These are phyloP conservation scores for Heliothis subflexa DNA, from an alignment of 1,140 invertebrate genomes.

Conservation along the genomic window DNA sequence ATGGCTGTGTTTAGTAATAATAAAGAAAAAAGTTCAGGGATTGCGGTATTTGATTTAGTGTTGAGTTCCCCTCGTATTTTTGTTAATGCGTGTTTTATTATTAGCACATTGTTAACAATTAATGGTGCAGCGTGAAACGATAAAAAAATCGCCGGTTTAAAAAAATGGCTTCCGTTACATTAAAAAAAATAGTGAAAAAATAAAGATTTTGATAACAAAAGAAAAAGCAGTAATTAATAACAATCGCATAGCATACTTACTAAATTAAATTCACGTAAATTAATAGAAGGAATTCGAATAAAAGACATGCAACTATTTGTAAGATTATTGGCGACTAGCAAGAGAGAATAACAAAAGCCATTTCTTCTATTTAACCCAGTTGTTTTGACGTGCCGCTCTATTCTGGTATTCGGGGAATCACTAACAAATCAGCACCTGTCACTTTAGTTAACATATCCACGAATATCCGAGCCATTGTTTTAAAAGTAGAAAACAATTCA, in stretches of 20 bases:
- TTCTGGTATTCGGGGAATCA: conserved; percentile 68
- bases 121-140: neutral
- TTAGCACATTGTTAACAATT: conserved; percentile 35
- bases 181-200: neutral
- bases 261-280: conserved; percentile 57
- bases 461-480: conserved; percentile 72
- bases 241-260: conserved; percentile 15
- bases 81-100: conserved; percentile 39
- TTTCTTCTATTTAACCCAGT: conserved; percentile 53
- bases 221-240: neutral
- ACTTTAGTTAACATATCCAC: conserved; percentile 64
- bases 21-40: conserved; percentile 41
- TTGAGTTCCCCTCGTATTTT: conserved; percentile 41
- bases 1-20: conserved; percentile 50
- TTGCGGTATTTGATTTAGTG: conserved; percentile 47
- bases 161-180: neutral
- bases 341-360: conserved; percentile 53
- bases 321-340: conserved; percentile 61
- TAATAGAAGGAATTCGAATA: conserved; percentile 59
- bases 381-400: conserved; percentile 71
- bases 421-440: conserved; percentile 75
- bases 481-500: conserved; percentile 68
- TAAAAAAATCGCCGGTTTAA: neutral
- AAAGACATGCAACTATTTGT: conserved; percentile 62
- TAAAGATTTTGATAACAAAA: neutral